phyloP scores from a whole-genome alignment of 2,113 vertebrate genomes.

The Sorex fumeus region DNA sequence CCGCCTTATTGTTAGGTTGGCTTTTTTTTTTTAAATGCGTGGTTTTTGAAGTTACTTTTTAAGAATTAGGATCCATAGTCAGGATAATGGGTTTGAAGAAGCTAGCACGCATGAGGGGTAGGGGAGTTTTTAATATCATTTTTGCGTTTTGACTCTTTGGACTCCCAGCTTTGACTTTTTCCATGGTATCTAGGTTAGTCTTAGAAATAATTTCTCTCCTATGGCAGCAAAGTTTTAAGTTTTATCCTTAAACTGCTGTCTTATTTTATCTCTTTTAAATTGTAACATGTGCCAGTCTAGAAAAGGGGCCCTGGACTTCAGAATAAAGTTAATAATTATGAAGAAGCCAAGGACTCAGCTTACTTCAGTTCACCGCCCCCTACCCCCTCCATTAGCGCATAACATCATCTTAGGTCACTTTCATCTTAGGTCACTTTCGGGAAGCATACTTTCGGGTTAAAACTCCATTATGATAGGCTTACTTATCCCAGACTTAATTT shows the following conservation, averaged over 20 bases:
- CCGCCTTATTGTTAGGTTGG: neutral
- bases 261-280: conserved; percentile 57
- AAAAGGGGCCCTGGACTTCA: conserved; percentile 23
- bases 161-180: neutral
- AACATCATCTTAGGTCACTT: conserved; percentile 6
- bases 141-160: neutral
- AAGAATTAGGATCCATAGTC: neutral
- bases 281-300: conserved; percentile 18
- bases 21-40: conserved; percentile 25
- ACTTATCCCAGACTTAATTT: conserved; percentile 11
- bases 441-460: conserved; percentile 49
- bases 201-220: conserved; percentile 40
- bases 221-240: neutral
- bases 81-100: neutral
- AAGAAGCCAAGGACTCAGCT: conserved; percentile 30
- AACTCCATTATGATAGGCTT: conserved; percentile 35
- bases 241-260: neutral
- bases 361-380: neutral
- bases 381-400: neutral
- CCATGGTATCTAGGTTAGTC: neutral
- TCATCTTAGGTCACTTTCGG: no score
- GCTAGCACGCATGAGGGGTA: neutral
- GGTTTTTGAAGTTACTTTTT: conserved; percentile 15
- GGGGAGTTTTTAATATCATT: no score
- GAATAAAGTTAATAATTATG: conserved; percentile 31